Percentiles rank a stretch among this genome's conserved stretches.
Evolutionary conservation across 2,797 vertebrate genomes (phyloP).

Genomic region (Pteronotus mesoamericanus): DNA sequence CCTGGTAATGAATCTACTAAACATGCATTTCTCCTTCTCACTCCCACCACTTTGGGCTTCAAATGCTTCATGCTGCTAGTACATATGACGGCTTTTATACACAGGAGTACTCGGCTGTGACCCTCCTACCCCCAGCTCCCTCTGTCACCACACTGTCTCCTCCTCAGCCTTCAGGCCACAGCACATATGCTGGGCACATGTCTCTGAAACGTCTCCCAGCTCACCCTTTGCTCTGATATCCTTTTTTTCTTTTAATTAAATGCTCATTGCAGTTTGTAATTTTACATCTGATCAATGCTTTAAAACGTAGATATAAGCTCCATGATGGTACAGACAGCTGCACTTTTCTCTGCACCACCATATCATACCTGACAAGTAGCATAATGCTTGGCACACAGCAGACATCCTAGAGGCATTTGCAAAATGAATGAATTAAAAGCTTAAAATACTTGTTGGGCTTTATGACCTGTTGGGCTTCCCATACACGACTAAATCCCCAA

Average conservation of each 20-base stretch:
- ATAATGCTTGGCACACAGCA: background rate
- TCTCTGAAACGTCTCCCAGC: too few relatives aligned
- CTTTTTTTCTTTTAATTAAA: background rate
- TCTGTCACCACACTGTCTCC: background rate
- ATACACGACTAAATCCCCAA: background rate
- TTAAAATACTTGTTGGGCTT: background rate
- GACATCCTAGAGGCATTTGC: background rate
- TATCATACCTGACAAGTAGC: background rate
- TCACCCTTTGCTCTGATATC: background rate
- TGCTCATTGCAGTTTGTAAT: background rate
- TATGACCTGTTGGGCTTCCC: background rate
- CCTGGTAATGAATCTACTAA: background rate
- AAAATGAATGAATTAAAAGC: background rate
- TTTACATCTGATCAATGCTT: background rate
- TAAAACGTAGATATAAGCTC: background rate
- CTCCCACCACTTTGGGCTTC: background rate
- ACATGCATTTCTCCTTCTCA: background rate
- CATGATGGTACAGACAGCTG: background rate
- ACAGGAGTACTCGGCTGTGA: background rate
- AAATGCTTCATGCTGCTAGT: background rate
- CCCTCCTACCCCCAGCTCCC: background rate
- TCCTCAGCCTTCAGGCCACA: background rate
- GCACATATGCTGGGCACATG: fast-evolving
- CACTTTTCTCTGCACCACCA: background rate
- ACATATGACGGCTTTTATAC: background rate